These are phyloP conservation scores for Echinarachnius parma DNA, from an alignment of 53 echinoderm and acorn worm genomes.

Conservation along the genomic window DNA sequence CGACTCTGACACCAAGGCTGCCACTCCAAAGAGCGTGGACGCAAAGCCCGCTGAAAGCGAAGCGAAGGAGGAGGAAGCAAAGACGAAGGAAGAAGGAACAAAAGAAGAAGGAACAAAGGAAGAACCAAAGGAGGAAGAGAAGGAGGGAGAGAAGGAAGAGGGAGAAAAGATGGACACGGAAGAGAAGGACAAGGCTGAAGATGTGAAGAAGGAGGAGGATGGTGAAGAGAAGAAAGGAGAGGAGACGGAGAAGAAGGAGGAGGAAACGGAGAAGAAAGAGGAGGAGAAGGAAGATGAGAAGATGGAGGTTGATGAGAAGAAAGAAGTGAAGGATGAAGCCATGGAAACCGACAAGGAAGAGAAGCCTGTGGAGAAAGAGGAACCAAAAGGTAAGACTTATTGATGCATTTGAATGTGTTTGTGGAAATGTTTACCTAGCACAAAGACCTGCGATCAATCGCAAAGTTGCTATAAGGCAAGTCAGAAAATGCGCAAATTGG, in stretches of 20 bases:
- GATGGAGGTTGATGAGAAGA: constrained; percentile 20
- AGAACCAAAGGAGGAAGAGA: constrained; percentile 17
- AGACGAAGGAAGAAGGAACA: constrained; percentile 14
- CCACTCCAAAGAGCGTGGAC: constrained; percentile 1
- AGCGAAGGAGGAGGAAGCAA: constrained; percentile 14
- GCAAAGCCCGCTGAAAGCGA: constrained; percentile 32
- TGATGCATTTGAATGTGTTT: too few species aligned
- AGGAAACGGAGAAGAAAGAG: constrained; percentile 6
- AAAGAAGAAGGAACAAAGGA: not conserved
- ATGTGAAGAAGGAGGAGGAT: not conserved
- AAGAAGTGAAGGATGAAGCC: constrained; percentile 15
- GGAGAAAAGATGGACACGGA: constrained; percentile 12
- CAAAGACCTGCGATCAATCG: too few species aligned
- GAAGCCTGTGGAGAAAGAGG: constrained; percentile 24
- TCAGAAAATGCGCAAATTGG: too few species aligned
- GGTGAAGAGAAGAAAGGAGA: constrained; percentile 11
- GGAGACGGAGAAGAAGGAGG: constrained; percentile 28
- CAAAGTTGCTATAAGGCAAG: too few species aligned
- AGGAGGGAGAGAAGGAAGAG: constrained; percentile 2
- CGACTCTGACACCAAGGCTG: constrained; percentile 32
- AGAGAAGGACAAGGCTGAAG: constrained; percentile 7
- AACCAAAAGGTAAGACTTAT: too few species aligned
- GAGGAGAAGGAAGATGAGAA: constrained; percentile 10
- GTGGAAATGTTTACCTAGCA: too few species aligned
- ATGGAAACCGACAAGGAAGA: too few species aligned